These are phyloP conservation scores for Petrolisthes cinctipes DNA, from an alignment of 2,888 invertebrate species.

Conservation along the genomic window DNA sequence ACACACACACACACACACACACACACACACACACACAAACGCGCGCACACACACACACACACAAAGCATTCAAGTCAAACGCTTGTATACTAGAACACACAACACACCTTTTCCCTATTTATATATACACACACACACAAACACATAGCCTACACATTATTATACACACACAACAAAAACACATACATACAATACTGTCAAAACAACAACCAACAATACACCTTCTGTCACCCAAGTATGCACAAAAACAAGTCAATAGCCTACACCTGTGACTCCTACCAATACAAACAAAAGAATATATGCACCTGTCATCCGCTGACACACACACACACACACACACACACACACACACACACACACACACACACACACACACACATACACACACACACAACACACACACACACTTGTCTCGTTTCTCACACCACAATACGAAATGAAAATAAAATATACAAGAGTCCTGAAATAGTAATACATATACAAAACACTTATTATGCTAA, in stretches of 20 bases:
- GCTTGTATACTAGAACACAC: not conserved
- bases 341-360: too few species aligned
- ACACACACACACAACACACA: too few species aligned
- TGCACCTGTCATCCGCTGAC: not conserved
- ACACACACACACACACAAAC: not conserved
- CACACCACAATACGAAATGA: too few species aligned
- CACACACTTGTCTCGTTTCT: too few species aligned
- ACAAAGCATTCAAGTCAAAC: too few species aligned
- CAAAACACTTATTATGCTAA: not conserved
- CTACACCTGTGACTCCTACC: not conserved
- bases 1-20: not conserved
- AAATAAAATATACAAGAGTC: too few species aligned
- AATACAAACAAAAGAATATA: not conserved
- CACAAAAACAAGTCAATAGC: not conserved
- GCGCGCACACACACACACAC: not conserved
- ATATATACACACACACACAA: not conserved
- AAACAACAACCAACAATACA: not conserved
- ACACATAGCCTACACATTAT: not conserved
- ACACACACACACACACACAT: too few species aligned
- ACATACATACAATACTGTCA: not conserved
- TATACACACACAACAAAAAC: not conserved
- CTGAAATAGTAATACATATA: not conserved
- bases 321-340: too few species aligned
- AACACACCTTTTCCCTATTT: not conserved
- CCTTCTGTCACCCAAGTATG: not conserved